phyloP scores from a whole-genome alignment of 2,113 vertebrate species.

The Trematomus loennbergii region DNA sequence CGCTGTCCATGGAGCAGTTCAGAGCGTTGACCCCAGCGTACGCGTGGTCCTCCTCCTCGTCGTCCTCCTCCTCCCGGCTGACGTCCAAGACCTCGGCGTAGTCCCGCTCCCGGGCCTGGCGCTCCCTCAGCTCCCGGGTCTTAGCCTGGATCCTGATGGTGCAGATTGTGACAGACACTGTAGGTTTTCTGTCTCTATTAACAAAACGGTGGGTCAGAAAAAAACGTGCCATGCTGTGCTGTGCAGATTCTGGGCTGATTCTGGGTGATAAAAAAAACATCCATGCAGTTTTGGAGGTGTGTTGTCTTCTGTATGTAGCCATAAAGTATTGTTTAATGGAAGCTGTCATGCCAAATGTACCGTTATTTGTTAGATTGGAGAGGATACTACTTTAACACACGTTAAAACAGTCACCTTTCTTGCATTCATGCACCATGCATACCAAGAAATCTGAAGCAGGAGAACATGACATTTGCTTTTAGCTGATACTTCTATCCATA shows the following conservation, averaged over 20 bases:
- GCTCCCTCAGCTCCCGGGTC: conserved; percentile 91
- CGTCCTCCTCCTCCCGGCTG: conserved; percentile 76
- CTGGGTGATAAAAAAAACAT: too few species aligned
- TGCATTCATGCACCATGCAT: too few species aligned
- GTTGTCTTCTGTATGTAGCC: neutral
- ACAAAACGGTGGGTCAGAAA: neutral
- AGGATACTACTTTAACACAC: too few species aligned
- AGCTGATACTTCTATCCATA: too few species aligned
- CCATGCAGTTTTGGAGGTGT: neutral
- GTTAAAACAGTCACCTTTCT: too few species aligned
- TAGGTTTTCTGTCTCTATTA: neutral
- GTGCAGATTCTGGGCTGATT: neutral
- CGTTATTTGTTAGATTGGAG: too few species aligned
- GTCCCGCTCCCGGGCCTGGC: conserved; percentile 92
- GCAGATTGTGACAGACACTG: neutral
- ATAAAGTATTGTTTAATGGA: too few species aligned
- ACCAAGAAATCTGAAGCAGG: too few species aligned
- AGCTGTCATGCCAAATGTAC: too few species aligned
- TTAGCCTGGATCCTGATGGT: conserved; percentile 93
- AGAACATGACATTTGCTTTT: too few species aligned
- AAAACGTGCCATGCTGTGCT: neutral
- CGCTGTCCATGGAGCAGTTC: conserved; percentile 79
- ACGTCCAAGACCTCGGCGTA: conserved; percentile 92
- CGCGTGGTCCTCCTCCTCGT: conserved; percentile 83
- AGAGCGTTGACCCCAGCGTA: conserved; percentile 85